Evolutionary conservation across 2,113 vertebrate species (phyloP).

Genomic region (Tychaedon coryphoeus): DNA sequence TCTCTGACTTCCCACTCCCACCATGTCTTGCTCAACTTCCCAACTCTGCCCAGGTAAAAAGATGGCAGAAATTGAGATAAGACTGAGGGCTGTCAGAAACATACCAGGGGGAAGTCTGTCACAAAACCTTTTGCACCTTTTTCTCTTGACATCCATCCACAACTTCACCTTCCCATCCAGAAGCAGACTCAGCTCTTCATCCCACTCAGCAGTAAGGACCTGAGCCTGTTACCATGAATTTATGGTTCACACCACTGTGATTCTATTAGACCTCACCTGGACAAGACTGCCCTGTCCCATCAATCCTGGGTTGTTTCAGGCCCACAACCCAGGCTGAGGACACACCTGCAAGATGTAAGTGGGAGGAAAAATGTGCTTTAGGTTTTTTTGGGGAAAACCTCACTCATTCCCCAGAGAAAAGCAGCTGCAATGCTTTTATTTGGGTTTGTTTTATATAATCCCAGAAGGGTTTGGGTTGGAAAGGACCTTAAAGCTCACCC

Average conservation of each 20-base stretch:
- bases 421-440: not conserved
- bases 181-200: not conserved
- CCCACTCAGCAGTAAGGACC: not conserved
- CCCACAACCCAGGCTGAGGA: not conserved
- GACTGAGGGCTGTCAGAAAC: not conserved
- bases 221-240: rapidly evolving
- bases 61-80: not conserved
- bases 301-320: rapidly evolving
- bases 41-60: not conserved
- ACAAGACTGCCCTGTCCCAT: rapidly evolving
- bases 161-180: not conserved
- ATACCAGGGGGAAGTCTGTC: rapidly evolving
- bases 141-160: not conserved
- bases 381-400: not conserved
- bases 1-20: not conserved
- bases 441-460: not conserved
- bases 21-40: rapidly evolving
- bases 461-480: not conserved
- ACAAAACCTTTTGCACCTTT: not conserved
- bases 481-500: not conserved
- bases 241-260: not conserved
- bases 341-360: rapidly evolving
- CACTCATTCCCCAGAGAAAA: rapidly evolving
- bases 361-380: rapidly evolving
- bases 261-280: not conserved